phyloP scores from a whole-genome alignment of 2,888 invertebrate genomes.

The Arctia plantaginis region DNA sequence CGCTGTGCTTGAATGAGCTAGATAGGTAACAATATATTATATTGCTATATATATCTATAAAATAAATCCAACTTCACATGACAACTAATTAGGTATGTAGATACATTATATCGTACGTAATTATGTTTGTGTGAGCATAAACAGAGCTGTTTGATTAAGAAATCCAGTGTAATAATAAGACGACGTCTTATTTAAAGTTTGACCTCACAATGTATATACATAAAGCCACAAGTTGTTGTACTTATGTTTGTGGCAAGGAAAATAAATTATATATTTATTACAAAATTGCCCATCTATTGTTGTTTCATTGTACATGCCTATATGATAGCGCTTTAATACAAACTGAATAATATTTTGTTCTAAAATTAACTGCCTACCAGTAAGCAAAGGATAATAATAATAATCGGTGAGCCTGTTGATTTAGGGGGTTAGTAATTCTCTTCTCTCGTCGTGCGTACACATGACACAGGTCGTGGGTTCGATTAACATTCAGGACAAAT shows the following conservation, averaged over 20 bases:
- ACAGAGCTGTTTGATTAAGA: not conserved
- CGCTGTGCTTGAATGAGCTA: not conserved
- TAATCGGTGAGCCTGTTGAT: not conserved
- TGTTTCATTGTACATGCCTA: not conserved
- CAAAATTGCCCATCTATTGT: not conserved
- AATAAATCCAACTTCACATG: not conserved
- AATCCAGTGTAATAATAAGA: not conserved
- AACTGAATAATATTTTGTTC: not conserved
- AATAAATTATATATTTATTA: constrained; percentile 7
- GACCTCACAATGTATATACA: not conserved
- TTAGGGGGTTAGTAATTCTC: not conserved
- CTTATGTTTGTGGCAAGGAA: not conserved
- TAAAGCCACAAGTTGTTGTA: not conserved
- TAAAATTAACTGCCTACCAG: not conserved
- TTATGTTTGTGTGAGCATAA: not conserved
- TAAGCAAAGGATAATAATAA: not conserved
- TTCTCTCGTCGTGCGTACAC: no score
- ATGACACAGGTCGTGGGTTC: not conserved
- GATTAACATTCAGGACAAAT: not conserved
- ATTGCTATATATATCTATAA: not conserved
- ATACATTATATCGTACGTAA: not conserved
- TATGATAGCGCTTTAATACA: not conserved
- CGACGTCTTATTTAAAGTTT: not conserved
- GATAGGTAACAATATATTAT: not conserved
- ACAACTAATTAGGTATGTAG: not conserved